Conservation (phyloP, 2,888 invertebrate genomes). For the Drosophila meridionalis region DNA sequence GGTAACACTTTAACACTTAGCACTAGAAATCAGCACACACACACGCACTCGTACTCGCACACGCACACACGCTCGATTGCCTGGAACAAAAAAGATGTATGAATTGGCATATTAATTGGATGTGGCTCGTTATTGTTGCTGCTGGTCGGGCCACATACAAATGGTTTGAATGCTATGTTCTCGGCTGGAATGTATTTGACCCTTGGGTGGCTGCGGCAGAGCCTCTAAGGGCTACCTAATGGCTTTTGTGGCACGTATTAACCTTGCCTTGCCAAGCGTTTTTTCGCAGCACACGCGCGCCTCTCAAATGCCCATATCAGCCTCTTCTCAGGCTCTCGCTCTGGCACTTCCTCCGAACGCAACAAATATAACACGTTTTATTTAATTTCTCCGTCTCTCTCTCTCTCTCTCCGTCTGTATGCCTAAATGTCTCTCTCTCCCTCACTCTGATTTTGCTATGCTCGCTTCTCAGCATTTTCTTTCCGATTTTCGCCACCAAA, state of each 20-base stretch:
- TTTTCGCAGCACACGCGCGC: slow-evolving; percentile 50
- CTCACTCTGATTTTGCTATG: slow-evolving; percentile 34
- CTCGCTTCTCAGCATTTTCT: slow-evolving; percentile 76
- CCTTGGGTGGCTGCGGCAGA: slow-evolving; percentile 41
- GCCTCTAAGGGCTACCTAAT: slow-evolving; percentile 55
- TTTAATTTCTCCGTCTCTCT: slow-evolving; percentile 66
- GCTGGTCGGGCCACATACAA: slow-evolving; percentile 45
- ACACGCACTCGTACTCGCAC: slow-evolving; percentile 18
- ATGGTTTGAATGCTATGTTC: slow-evolving; percentile 61
- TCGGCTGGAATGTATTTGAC: slow-evolving; percentile 58
- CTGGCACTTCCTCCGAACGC: slow-evolving; percentile 54
- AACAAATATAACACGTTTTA: slow-evolving; percentile 79
- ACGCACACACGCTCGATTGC: slow-evolving; percentile 45
- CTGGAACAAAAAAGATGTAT: slow-evolving; percentile 56
- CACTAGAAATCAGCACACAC: slow-evolving; percentile 36
- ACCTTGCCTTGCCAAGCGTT: slow-evolving; percentile 65
- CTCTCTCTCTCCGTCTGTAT: slow-evolving; percentile 33
- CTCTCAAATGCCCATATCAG: slow-evolving; percentile 42
- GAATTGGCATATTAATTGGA: slow-evolving; percentile 71
- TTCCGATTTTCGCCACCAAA: slow-evolving; percentile 67
- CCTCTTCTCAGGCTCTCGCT: slow-evolving; percentile 33
- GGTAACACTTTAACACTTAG: slow-evolving; percentile 52
- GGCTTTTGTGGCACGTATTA: slow-evolving; percentile 74
- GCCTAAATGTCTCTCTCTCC: slow-evolving; percentile 12
- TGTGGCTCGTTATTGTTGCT: slow-evolving; percentile 31